Conservation (phyloP, 2,888 invertebrate species). For the Cephus sareptanus region DNA sequence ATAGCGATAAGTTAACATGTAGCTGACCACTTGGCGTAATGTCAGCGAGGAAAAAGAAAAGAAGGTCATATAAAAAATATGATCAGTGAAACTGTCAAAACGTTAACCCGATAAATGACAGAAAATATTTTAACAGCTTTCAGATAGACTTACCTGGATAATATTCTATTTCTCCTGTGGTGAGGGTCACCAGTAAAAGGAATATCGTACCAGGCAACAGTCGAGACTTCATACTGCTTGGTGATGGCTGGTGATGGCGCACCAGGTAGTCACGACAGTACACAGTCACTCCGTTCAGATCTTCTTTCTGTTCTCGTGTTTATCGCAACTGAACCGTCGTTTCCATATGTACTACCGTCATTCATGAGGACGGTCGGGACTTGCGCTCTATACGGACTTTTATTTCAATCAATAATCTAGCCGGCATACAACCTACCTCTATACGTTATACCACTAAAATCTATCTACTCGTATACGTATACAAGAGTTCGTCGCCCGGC, state of each 20-base stretch:
- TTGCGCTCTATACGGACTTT: neutral
- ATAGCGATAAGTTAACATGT: neutral
- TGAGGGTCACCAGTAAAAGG: constrained; percentile 43
- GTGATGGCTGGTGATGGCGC: constrained; percentile 7
- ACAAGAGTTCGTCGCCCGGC: neutral
- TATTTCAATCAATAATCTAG: neutral
- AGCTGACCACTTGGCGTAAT: neutral
- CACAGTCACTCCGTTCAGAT: neutral
- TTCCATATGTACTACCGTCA: constrained; percentile 3
- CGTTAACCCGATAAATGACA: neutral
- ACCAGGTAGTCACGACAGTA: neutral
- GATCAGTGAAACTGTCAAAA: neutral
- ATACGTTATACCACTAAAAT: neutral
- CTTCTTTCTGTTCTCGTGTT: neutral
- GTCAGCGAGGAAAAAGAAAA: neutral
- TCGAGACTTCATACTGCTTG: constrained; percentile 48
- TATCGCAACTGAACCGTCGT: neutral
- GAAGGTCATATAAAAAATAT: neutral
- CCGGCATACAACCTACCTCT: constrained; percentile 3
- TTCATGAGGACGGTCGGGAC: neutral
- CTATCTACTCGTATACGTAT: neutral
- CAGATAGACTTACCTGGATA: constrained; percentile 53
- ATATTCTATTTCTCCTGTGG: constrained; percentile 52
- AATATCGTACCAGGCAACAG: constrained; percentile 40
- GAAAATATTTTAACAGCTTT: neutral